These are phyloP conservation scores for Spodoptera frugiperda DNA, from an alignment of 1,140 invertebrate genomes.

Conservation along the genomic window DNA sequence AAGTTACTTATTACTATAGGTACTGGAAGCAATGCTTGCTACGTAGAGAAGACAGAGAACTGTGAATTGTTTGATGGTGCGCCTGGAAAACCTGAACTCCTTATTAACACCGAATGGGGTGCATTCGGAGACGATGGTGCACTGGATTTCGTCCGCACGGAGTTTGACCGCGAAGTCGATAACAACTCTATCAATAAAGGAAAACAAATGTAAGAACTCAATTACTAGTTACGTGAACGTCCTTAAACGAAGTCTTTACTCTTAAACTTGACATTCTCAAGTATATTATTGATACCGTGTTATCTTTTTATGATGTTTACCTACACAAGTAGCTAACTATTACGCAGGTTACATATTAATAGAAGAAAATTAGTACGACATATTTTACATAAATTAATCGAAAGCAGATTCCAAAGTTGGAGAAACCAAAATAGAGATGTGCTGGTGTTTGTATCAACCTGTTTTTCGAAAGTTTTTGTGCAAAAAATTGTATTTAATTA, in stretches of 20 bases:
- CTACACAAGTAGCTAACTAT: background rate
- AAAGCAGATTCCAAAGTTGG: too few species aligned
- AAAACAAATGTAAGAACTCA: constrained; percentile 91
- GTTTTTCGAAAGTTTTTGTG: too few species aligned
- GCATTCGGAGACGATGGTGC: constrained; percentile 97
- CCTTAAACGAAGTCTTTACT: background rate
- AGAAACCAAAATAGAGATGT: too few species aligned
- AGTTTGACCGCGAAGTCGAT: constrained; percentile 96
- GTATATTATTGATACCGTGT: constrained; percentile 1
- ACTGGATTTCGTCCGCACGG: constrained; percentile 95
- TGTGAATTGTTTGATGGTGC: constrained; percentile 89
- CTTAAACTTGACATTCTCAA: constrained; percentile 5
- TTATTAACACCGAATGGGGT: constrained; percentile 99
- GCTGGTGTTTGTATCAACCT: too few species aligned
- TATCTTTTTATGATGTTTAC: constrained; percentile 5
- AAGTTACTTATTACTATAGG: constrained; percentile 83
- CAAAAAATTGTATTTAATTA: too few species aligned
- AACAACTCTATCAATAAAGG: constrained; percentile 92
- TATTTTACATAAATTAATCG: too few species aligned
- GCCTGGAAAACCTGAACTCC: constrained; percentile 90
- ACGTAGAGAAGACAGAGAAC: constrained; percentile 95
- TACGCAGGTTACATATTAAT: background rate
- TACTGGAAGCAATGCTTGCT: constrained; percentile 99
- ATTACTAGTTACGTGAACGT: background rate
- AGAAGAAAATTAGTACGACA: too few species aligned